Evolutionary conservation across 1,140 invertebrate genomes (phyloP).

Genomic region (Trichonephila clavipes): DNA sequence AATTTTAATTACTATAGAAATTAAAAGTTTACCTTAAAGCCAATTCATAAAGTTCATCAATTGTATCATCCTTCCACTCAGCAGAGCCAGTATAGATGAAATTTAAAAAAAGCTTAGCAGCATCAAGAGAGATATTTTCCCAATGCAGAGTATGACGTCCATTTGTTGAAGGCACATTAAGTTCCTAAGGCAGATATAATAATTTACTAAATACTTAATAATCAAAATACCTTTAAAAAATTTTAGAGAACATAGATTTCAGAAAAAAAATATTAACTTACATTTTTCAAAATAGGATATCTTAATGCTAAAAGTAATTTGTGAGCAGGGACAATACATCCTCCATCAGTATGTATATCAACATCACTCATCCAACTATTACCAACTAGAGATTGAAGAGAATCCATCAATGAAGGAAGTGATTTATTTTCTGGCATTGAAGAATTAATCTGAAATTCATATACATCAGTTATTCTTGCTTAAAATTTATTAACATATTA

Average conservation of each 20-base stretch:
- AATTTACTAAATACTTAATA: not conserved
- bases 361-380: constrained; percentile 68
- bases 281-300: constrained; percentile 54
- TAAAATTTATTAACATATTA: not conserved
- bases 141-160: constrained; percentile 33
- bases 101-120: constrained; percentile 54
- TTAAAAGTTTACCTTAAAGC: constrained; percentile 37
- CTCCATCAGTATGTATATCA: constrained; percentile 57
- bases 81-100: constrained; percentile 65
- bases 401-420: not conserved
- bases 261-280: not conserved
- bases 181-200: not conserved
- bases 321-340: constrained; percentile 67
- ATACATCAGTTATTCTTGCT: not conserved
- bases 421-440: not conserved
- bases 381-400: constrained; percentile 38
- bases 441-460: not conserved
- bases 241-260: not conserved
- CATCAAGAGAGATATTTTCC: constrained; percentile 66
- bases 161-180: not conserved
- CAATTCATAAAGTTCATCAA: constrained; percentile 39
- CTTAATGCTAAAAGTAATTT: constrained; percentile 58
- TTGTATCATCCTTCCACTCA: constrained; percentile 55
- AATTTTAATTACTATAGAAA: too few species aligned
- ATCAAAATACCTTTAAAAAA: not conserved